Percentiles rank a stretch among this genome's conserved stretches.
phyloP scores from a whole-genome alignment of 2,888 invertebrate genomes.

The Hydrotaea cyrtoneurina region DNA sequence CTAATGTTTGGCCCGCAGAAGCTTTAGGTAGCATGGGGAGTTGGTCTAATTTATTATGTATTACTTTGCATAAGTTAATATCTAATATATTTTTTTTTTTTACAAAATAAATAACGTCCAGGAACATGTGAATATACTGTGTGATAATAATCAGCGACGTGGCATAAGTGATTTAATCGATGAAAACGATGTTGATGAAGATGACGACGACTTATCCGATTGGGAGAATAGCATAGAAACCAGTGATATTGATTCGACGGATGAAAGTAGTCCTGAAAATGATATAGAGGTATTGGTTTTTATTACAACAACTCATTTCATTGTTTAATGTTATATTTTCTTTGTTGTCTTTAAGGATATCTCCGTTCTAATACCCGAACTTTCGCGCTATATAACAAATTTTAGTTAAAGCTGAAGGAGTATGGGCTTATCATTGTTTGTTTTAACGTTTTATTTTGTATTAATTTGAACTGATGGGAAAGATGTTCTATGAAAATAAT shows the following conservation, averaged over 20 bases:
- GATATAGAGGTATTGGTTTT: constrained; percentile 82
- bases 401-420: constrained; percentile 78
- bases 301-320: not conserved
- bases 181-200: constrained; percentile 61
- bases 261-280: constrained; percentile 83
- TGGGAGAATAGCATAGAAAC: constrained; percentile 85
- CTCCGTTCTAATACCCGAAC: constrained; percentile 83
- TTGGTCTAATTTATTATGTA: too few relatives aligned
- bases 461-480: not conserved
- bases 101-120: constrained; percentile 37
- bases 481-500: constrained; percentile 19
- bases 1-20: too few relatives aligned
- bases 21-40: too few relatives aligned
- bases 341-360: constrained; percentile 81
- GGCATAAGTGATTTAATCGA: constrained; percentile 54
- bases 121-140: constrained; percentile 67
- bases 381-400: constrained; percentile 83
- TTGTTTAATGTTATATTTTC: not conserved
- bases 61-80: not conserved
- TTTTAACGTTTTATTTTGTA: not conserved
- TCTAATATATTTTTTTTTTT: not conserved
- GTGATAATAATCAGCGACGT: constrained; percentile 49
- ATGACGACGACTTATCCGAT: constrained; percentile 81
- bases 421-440: constrained; percentile 28
- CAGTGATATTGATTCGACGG: constrained; percentile 84